These are phyloP conservation scores for Acrocyrtus sp. DNA, from an alignment of 2,888 invertebrate species.

Conservation along the genomic window DNA sequence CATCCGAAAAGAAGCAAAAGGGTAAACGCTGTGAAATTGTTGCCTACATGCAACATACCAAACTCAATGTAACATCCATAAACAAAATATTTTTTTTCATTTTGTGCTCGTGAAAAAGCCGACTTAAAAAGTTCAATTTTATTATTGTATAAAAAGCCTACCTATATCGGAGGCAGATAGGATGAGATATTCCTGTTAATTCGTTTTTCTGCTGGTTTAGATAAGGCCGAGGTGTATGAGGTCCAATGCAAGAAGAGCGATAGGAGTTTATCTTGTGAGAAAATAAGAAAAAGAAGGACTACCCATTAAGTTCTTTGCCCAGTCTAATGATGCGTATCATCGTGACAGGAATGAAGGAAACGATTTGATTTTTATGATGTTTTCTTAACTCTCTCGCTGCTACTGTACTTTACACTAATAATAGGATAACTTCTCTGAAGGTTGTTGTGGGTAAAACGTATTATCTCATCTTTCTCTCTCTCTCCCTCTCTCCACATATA, in stretches of 20 bases:
- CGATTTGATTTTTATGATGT: conserved; percentile 47
- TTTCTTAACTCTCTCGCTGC: conserved; percentile 41
- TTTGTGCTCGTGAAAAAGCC: too few species aligned
- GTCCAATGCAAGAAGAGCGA: neutral
- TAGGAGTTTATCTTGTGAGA: neutral
- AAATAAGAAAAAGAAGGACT: conserved; percentile 34
- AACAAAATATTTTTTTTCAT: too few species aligned
- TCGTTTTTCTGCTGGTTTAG: too few species aligned
- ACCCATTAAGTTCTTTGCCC: conserved; percentile 42
- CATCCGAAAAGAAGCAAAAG: too few species aligned
- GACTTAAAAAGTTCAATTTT: too few species aligned
- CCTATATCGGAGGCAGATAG: too few species aligned
- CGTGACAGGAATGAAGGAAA: conserved; percentile 46
- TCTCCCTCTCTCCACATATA: neutral
- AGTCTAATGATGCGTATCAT: conserved; percentile 47
- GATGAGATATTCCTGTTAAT: too few species aligned
- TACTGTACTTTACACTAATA: conserved; percentile 42
- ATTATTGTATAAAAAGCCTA: too few species aligned
- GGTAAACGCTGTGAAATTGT: too few species aligned
- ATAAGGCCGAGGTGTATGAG: neutral
- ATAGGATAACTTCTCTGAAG: neutral
- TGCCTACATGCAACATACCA: too few species aligned
- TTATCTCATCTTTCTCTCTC: too few species aligned
- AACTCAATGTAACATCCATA: too few species aligned
- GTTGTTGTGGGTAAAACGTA: neutral